Evolutionary conservation across 2,888 invertebrate species (phyloP).

Genomic region (Lobophora halterata): DNA sequence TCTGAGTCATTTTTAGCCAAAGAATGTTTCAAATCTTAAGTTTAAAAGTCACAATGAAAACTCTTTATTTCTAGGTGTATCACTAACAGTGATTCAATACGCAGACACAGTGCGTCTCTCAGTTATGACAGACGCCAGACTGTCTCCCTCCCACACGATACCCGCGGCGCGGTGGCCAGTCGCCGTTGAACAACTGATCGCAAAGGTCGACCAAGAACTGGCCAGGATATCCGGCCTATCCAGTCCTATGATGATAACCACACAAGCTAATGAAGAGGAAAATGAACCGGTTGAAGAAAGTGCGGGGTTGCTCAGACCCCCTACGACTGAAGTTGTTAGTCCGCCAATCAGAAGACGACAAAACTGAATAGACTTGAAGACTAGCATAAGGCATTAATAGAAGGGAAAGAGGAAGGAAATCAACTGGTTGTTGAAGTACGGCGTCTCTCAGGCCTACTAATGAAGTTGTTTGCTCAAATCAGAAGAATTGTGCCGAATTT

Average conservation of each 20-base stretch:
- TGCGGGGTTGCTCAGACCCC: conserved; percentile 48
- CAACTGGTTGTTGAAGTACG: too few relatives aligned
- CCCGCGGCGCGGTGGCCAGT: conserved; percentile 72
- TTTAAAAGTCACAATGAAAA: too few relatives aligned
- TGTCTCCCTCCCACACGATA: conserved; percentile 83
- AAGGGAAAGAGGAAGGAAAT: too few relatives aligned
- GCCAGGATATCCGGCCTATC: conserved; percentile 60
- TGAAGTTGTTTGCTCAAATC: too few relatives aligned
- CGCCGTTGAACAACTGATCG: conserved; percentile 60
- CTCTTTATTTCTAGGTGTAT: conserved; percentile 82
- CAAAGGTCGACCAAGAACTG: conserved; percentile 64
- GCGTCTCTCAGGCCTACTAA: too few relatives aligned
- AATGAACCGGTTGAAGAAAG: conserved; percentile 22
- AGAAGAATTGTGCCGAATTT: too few relatives aligned
- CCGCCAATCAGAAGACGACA: conserved; percentile 53
- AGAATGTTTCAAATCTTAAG: too few relatives aligned
- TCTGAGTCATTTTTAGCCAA: too few relatives aligned
- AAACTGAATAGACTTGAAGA: too few relatives aligned
- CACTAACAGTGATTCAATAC: conserved; percentile 86
- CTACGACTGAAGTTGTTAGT: conserved; percentile 46
- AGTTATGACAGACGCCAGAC: conserved; percentile 86
- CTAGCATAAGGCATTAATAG: too few relatives aligned
- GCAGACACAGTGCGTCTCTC: conserved; percentile 83
- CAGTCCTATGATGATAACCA: conserved; percentile 41
- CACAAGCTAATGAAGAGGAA: conserved; percentile 30